Base-by-base conservation (phyloP, 2,113 vertebrate species). In the Ardeotis arabs region DNA sequence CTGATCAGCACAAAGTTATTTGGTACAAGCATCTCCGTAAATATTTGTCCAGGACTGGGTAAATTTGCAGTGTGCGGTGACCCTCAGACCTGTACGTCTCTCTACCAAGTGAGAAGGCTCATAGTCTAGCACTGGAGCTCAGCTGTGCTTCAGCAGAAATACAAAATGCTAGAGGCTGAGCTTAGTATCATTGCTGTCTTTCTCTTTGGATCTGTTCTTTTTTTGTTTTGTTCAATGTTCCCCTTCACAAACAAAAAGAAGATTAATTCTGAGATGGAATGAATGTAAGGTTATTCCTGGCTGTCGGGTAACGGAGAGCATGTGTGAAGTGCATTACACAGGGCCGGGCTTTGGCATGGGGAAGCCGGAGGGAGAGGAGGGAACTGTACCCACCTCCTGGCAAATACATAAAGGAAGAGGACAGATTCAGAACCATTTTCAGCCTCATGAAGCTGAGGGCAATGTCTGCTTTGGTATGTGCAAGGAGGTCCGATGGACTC, bases 1-100 rank as follows among this genome's bases (percentile, higher is more conserved):
- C 64, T 85, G 84, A 95, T 98, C 96, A 97, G 97, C 87, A 97
- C 91, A 96, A 95, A 98, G 97, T 93, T 97, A 98, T 97, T 97
- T 98, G 97, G 97, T 96, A 95, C 80, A 52, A 89, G 66, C 68
- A 94, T 90, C 74, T 97, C 80, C 20, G 95, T 96, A 97, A 98
- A 98, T 98, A 97, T 98, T 98, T 98, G 96, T 88, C 93, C 96
- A 96, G 84, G 86, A 64, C 95, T 97, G 92, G 92, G 98, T 97
- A 98, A 98, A 97, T 96, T 97, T 96, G 87, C 88, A 85, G 91
- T 95, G 90, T 90, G 92, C 67, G 24, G 97, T 91, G 96, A 97
- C 93, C 97, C 84, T 96, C 87, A 92, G 95, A 91, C 78, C 85
- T 76, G 50, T 56, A 87, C 59, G 93, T 95, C 90, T 66, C 93